Conservation (phyloP, 2,888 invertebrate species). For the Tolmerus cingulatus region DNA sequence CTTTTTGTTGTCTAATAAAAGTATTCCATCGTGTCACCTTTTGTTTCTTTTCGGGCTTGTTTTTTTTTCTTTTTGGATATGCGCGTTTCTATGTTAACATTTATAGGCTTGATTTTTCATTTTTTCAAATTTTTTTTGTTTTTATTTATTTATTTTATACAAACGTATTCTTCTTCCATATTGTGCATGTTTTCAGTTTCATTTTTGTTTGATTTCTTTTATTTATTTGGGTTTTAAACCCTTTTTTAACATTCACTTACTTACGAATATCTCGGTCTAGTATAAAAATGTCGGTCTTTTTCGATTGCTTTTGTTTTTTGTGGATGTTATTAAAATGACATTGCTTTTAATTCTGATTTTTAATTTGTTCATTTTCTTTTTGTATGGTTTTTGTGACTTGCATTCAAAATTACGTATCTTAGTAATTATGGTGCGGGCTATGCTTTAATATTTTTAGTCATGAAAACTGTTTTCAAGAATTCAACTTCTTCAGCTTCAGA, state of each 20-base stretch:
- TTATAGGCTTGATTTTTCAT: slow-evolving; percentile 36
- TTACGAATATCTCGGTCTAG: background rate
- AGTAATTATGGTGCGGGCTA: background rate
- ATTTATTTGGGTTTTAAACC: background rate
- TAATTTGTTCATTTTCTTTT: background rate
- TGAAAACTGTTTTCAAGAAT: background rate
- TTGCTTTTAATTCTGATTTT: background rate
- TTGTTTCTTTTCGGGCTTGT: background rate
- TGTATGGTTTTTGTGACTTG: background rate
- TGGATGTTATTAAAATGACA: background rate
- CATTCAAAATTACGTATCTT: background rate
- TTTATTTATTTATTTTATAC: background rate
- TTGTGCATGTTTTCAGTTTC: slow-evolving; percentile 1
- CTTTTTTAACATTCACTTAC: background rate
- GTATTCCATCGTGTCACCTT: background rate
- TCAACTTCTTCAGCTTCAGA: background rate
- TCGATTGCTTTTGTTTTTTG: slow-evolving; percentile 17
- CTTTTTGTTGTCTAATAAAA: background rate
- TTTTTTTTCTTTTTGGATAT: slow-evolving; percentile 37
- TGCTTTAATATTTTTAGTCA: background rate
- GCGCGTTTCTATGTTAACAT: slow-evolving; percentile 46
- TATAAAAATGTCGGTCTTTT: slow-evolving; percentile 23
- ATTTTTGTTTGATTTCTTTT: background rate
- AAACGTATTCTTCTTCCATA: background rate
- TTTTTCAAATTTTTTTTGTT: background rate